A percentile compares a stretch with the other conserved stretches of the same genome.
phyloP scores from a whole-genome alignment of 2,888 invertebrate species.

The Latrodectus elegans region DNA sequence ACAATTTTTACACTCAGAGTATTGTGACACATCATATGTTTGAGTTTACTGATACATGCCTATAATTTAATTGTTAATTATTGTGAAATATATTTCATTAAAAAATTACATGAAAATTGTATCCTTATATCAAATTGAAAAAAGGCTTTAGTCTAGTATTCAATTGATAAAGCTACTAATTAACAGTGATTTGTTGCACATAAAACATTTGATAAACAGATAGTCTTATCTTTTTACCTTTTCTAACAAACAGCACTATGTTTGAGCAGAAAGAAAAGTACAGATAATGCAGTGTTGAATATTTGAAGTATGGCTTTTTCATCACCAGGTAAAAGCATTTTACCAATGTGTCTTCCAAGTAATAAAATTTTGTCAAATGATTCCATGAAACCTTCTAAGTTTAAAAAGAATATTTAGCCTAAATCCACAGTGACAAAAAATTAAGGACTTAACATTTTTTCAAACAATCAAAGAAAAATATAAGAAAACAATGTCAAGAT shows the following conservation, averaged over 20 bases:
- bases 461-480: constrained; percentile 55
- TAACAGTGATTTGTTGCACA: not conserved
- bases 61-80: no score
- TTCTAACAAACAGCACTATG: constrained; percentile 16
- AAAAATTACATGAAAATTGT: no score
- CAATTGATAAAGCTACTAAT: not conserved
- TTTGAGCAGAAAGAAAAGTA: constrained; percentile 10
- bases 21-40: not conserved
- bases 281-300: constrained; percentile 9
- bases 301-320: constrained; percentile 32
- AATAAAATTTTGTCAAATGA: constrained; percentile 64
- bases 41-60: no score
- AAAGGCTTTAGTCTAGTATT: no score
- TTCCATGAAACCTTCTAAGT: constrained; percentile 68
- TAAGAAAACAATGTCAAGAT: constrained; percentile 16
- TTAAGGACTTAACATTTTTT: constrained; percentile 60
- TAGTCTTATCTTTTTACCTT: not conserved
- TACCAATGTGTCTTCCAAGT: constrained; percentile 34
- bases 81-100: no score
- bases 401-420: constrained; percentile 62
- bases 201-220: not conserved
- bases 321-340: constrained; percentile 17
- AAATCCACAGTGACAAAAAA: constrained; percentile 66
- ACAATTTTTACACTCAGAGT: not conserved
- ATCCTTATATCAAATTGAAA: no score